Evolutionary conservation across 2,797 vertebrate species (phyloP).

Genomic region (Bradypus variegatus): DNA sequence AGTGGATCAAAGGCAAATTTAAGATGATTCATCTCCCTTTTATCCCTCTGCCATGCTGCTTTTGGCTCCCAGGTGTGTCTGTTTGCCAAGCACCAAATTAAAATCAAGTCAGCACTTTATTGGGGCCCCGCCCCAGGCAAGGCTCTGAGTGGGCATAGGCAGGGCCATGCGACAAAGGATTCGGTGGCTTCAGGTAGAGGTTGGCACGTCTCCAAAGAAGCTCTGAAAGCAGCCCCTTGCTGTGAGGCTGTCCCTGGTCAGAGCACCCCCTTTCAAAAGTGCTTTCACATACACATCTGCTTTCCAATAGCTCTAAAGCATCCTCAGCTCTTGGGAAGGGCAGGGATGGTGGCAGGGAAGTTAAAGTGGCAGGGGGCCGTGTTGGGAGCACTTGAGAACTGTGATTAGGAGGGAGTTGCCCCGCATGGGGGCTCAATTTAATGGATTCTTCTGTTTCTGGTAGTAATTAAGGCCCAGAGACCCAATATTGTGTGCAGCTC

Average conservation of each 20-base stretch:
- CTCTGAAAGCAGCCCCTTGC: background rate
- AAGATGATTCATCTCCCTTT: background rate
- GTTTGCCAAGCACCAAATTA: background rate
- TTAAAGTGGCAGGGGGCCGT: background rate
- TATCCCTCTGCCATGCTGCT: background rate
- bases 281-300: background rate
- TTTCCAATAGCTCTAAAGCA: background rate
- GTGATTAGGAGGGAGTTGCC: background rate
- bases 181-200: background rate
- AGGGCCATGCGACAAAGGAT: background rate
- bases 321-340: background rate
- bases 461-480: background rate
- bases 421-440: background rate
- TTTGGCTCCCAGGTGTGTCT: background rate
- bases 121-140: background rate
- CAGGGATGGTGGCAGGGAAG: background rate
- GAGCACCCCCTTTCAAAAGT: background rate
- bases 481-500: background rate
- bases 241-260: background rate
- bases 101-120: background rate
- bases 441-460: background rate
- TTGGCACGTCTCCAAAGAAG: background rate
- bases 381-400: background rate
- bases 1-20: slow-evolving; percentile 34
- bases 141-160: background rate